phyloP scores from a whole-genome alignment of 1,140 invertebrate species.

The Hydropsyche tenuis region DNA sequence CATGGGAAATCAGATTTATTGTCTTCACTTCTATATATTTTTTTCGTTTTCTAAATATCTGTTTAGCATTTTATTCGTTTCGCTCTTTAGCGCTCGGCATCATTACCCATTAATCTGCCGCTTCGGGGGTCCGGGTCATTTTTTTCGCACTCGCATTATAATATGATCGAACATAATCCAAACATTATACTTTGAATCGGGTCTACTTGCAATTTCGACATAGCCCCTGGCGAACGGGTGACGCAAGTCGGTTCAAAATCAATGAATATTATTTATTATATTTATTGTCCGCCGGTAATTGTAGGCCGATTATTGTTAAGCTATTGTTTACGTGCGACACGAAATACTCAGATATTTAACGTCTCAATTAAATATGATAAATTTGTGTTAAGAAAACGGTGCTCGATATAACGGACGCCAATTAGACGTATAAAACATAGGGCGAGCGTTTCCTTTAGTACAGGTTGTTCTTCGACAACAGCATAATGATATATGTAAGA shows the following conservation, averaged over 20 bases:
- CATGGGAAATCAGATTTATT: slow-evolving; percentile 8
- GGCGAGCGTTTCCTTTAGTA: not conserved
- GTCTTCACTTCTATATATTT: not conserved
- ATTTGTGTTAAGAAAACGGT: too few relatives aligned
- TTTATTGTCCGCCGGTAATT: too few relatives aligned
- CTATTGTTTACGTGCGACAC: slow-evolving; percentile 2
- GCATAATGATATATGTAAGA: slow-evolving; percentile 3
- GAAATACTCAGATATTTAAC: not conserved
- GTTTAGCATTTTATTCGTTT: not conserved
- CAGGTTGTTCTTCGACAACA: not conserved
- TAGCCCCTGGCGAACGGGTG: not conserved
- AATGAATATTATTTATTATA: not conserved
- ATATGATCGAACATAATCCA: not conserved
- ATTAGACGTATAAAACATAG: too few relatives aligned
- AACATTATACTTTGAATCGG: not conserved
- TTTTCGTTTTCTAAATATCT: too few relatives aligned
- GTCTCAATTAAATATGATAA: not conserved
- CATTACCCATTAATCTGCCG: slow-evolving; percentile 19
- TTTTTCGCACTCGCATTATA: not conserved
- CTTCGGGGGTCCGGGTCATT: slow-evolving; percentile 2
- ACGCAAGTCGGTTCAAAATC: slow-evolving; percentile 13
- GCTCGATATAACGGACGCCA: too few relatives aligned
- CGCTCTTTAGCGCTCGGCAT: slow-evolving; percentile 9
- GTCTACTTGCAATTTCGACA: slow-evolving; percentile 10
- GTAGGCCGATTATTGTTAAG: too few relatives aligned